phyloP scores from a whole-genome alignment of 2,113 vertebrate genomes.

The Phylloscopus whistleri region DNA sequence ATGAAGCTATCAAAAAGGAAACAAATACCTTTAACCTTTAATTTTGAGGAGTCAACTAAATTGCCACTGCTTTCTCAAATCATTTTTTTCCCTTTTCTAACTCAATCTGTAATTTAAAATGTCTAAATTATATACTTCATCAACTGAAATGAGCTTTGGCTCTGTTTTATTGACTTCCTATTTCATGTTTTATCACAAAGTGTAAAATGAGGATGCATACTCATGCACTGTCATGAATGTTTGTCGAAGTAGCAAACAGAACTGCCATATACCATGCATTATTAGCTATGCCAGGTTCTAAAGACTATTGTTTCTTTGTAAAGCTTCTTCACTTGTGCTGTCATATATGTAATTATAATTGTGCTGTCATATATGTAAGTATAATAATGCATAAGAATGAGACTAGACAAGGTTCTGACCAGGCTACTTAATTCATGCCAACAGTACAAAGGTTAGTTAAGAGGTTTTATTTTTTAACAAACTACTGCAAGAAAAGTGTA shows the following conservation, averaged over 20 bases:
- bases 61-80: neutral
- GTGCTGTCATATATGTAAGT: neutral
- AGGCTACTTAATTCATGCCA: neutral
- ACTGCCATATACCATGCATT: neutral
- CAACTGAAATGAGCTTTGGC: neutral
- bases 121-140: conserved; percentile 13
- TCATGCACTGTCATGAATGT: neutral
- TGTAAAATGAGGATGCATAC: neutral
- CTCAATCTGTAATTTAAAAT: conserved; percentile 28
- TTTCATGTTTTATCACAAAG: neutral
- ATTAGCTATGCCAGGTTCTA: neutral
- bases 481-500: neutral
- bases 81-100: neutral
- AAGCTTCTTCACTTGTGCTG: neutral
- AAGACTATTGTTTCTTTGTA: neutral
- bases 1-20: neutral
- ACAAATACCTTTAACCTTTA: neutral
- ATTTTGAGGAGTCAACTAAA: neutral
- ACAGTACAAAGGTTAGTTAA: neutral
- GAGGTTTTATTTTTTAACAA: conserved; percentile 39
- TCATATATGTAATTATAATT: neutral
- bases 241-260: neutral
- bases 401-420: conserved; percentile 1
- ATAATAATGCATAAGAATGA: neutral
- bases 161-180: conserved; percentile 5